Percentiles rank a stretch among this genome's conserved stretches.
phyloP scores from a whole-genome alignment of 2,888 invertebrate species.

The Druceiella hillmani region DNA sequence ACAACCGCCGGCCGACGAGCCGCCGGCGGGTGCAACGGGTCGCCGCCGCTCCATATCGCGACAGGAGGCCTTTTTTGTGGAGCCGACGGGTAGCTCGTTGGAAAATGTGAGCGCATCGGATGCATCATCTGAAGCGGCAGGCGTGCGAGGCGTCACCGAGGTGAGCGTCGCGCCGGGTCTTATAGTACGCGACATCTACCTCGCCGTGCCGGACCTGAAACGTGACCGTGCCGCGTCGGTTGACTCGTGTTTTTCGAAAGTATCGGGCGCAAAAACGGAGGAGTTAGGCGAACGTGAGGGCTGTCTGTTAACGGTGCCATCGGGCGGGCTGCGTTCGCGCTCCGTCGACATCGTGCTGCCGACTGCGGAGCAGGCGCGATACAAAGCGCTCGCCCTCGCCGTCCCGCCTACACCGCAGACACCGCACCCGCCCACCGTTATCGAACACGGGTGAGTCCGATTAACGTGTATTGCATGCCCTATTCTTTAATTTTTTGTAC shows the following conservation, averaged over 20 bases:
- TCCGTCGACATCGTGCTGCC: constrained; percentile 86
- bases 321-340: constrained; percentile 67
- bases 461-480: no score
- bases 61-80: constrained; percentile 77
- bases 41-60: constrained; percentile 72
- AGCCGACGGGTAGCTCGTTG: constrained; percentile 64
- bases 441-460: no score
- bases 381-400: constrained; percentile 74
- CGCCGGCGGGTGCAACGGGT: constrained; percentile 32
- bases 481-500: no score
- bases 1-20: constrained; percentile 48
- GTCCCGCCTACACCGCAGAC: constrained; percentile 36
- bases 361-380: constrained; percentile 77
- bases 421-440: constrained; percentile 18
- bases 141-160: constrained; percentile 27
- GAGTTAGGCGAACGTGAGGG: constrained; percentile 60
- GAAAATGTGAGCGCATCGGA: constrained; percentile 62
- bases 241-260: constrained; percentile 79
- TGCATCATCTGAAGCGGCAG: constrained; percentile 24
- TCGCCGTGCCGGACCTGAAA: constrained; percentile 77
- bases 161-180: constrained; percentile 32
- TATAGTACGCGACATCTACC: constrained; percentile 65
- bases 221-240: constrained; percentile 84
- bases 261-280: constrained; percentile 64
- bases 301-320: constrained; percentile 64